A percentile compares a stretch with the other conserved stretches of the same genome.
Conservation (phyloP, 2,888 invertebrate species). For the Serrognathus titanus region DNA sequence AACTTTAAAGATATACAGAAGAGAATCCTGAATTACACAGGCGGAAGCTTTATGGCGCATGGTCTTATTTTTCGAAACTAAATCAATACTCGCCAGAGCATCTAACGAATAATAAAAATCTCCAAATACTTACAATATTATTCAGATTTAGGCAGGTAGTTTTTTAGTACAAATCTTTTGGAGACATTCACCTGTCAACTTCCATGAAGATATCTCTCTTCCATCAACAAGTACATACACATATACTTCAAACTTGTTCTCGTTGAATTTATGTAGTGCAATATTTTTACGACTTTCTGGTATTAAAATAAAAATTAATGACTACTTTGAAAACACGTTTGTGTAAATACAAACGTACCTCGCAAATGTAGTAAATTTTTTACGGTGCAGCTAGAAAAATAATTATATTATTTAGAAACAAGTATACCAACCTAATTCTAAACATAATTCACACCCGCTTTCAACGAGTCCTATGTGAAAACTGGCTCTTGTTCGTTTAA, state of each 20-base stretch:
- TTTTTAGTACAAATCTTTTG: neutral
- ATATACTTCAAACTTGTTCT: neutral
- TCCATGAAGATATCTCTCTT: neutral
- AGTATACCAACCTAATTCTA: neutral
- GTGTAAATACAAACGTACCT: neutral
- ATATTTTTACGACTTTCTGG: too few species aligned
- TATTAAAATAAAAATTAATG: too few species aligned
- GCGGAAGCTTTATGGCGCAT: conserved; percentile 46
- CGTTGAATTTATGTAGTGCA: neutral
- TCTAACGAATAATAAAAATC: conserved; percentile 15
- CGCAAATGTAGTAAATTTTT: neutral
- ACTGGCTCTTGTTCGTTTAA: conserved; percentile 22
- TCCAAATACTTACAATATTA: conserved; percentile 4
- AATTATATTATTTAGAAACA: neutral
- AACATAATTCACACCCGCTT: conserved; percentile 21
- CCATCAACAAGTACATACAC: neutral
- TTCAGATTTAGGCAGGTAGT: conserved; percentile 3
- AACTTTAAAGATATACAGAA: neutral
- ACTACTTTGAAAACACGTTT: too few species aligned
- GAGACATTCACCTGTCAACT: conserved; percentile 1
- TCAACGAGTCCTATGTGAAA: conserved; percentile 27
- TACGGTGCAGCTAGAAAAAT: too few species aligned
- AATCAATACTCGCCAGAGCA: conserved; percentile 42
- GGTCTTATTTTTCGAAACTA: conserved; percentile 48
- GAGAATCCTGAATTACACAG: conserved; percentile 29